Base-by-base conservation (phyloP, 2,888 invertebrate species). In the Pemphredon lugubris region DNA sequence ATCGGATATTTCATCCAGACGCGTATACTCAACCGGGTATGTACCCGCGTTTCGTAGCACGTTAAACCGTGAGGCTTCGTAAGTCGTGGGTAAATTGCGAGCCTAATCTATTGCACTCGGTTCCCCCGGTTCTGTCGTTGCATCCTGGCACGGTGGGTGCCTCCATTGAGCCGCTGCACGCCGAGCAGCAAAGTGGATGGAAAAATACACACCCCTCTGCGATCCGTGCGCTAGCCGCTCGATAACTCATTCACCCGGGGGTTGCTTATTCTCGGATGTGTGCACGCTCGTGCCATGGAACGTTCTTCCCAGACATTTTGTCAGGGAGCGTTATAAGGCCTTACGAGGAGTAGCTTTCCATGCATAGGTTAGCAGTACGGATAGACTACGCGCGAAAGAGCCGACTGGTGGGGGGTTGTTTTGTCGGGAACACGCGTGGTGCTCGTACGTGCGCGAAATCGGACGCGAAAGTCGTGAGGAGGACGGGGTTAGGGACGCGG, bases 361-460 rank as follows among this genome's bases (percentile, higher is more conserved):
- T 86, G 85, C 85, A 85, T 85, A 83, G 78, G 75, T 81, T 86
- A 87, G 86, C 81, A 81, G 83, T 64, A 71, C 61, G 60, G 63
- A 64, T 67, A 58, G 68, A 63, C 48, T 58, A 45, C 48, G 54
- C 37, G 54, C 37, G 58, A 59, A 58, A 53, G 39, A 57, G n/a
- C 40, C 23, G 16, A 26, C 34, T 16, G n/a, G n/a, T n/a, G 6
- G 21, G 39, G 60, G 73, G 47, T 66, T 68, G 68, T 73, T 70
- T 68, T 44, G 72, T 67, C 55, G 72, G 44, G 55, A 48, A 64
- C 39, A 48, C 44, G 51, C 45, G 40, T 34, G 55, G 26, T n/a
- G 6, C 30, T n/a, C 14, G 13, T 20, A 34, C 39, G 2, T 7
- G 34, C 34, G 34, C 16, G 40, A 30, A 63, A 63, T 60, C 44